A percentile compares a stretch with the other conserved stretches of the same genome.
Evolutionary conservation across 2,797 vertebrate species (phyloP).

Genomic region (Bradypodion pumilum): DNA sequence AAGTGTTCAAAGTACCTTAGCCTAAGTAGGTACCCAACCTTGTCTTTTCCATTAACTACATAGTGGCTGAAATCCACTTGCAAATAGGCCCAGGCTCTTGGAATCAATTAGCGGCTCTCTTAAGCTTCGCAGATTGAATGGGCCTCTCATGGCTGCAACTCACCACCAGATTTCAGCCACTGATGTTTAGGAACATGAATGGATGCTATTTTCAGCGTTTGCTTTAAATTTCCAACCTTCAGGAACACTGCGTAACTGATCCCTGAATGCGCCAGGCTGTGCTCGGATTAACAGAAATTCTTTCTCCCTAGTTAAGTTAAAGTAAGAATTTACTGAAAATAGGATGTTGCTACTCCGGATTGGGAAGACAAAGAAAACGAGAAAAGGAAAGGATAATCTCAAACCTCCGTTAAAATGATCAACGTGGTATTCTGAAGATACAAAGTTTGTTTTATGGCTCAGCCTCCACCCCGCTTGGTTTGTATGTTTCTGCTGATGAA

Average conservation of each 20-base stretch:
- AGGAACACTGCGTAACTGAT: background rate
- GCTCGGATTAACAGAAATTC: background rate
- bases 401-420: background rate
- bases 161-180: background rate
- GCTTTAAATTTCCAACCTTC: constrained; percentile 38
- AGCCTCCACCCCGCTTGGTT: constrained; percentile 15
- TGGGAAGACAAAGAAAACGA: background rate
- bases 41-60: constrained; percentile 64
- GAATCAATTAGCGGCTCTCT: too few species aligned
- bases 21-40: constrained; percentile 65
- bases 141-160: too few species aligned
- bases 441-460: background rate
- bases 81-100: too few species aligned
- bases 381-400: too few species aligned
- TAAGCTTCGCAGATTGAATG: too few species aligned
- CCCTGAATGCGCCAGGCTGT: background rate
- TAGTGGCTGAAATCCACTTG: background rate
- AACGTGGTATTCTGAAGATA: background rate
- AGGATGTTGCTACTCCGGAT: background rate
- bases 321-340: background rate
- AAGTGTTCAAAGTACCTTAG: constrained; percentile 59
- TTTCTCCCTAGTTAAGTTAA: background rate
- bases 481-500: constrained; percentile 36
- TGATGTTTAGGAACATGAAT: constrained; percentile 52
- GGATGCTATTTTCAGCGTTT: constrained; percentile 42